Conservation (phyloP, 37 sponge, comb jelly and placozoan species). For the Hexactinellida sp. region DNA sequence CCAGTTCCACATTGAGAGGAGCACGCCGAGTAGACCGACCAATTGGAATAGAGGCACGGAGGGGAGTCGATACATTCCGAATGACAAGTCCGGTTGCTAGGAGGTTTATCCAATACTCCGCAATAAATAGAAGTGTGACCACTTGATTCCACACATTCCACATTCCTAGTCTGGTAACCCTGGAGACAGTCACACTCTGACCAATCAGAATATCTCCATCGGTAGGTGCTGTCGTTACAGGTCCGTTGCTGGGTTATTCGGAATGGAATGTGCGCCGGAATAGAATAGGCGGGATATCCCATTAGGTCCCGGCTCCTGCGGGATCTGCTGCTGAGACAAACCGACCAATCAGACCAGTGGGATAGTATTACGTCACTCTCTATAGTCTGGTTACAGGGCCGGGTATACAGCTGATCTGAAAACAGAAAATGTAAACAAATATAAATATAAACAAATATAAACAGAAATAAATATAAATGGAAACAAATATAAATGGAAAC, state of each 20-base stretch:
- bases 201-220: not conserved
- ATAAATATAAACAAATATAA: no score
- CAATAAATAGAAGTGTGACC: not conserved
- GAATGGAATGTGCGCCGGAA: not conserved
- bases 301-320: not conserved
- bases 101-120: not conserved
- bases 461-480: no score
- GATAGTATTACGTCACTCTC: not conserved
- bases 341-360: not conserved
- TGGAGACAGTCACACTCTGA: not conserved
- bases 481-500: no score
- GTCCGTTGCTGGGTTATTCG: not conserved
- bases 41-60: not conserved
- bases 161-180: not conserved
- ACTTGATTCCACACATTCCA: not conserved
- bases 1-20: not conserved
- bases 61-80: no score
- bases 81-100: not conserved
- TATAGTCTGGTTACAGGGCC: not conserved
- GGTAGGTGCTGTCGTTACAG: not conserved
- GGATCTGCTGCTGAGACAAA: not conserved
- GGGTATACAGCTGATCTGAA: not conserved
- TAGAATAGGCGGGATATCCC: not conserved
- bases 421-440: no score
- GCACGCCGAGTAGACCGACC: not conserved